These are phyloP conservation scores for Drosophila paulistorum DNA, from an alignment of 1,140 invertebrate genomes.

Conservation along the genomic window DNA sequence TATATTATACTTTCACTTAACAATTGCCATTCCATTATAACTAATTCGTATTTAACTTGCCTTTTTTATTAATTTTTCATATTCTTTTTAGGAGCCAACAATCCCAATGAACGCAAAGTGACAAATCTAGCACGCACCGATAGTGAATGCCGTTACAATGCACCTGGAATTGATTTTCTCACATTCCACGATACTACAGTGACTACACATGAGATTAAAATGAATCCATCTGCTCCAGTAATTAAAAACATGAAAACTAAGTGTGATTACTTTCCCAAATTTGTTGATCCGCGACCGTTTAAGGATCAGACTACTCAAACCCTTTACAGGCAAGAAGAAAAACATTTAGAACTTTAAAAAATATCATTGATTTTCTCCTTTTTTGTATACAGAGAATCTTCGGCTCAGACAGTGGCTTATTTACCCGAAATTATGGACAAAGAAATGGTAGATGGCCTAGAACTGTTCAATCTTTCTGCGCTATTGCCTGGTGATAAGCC, in stretches of 20 bases:
- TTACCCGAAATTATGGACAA: slow-evolving; percentile 84
- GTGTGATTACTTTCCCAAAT: slow-evolving; percentile 56
- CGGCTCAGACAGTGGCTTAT: slow-evolving; percentile 89
- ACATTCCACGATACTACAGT: slow-evolving; percentile 30
- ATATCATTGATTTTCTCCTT: neutral
- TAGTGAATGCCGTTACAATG: slow-evolving; percentile 58
- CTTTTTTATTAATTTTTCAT: neutral
- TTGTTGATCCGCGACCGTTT: slow-evolving; percentile 35
- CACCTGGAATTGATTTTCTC: slow-evolving; percentile 53
- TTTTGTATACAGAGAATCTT: slow-evolving; percentile 84
- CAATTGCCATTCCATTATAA: neutral
- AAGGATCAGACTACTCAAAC: slow-evolving; percentile 69
- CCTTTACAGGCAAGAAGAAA: slow-evolving; percentile 57
- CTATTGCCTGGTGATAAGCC: slow-evolving; percentile 54
- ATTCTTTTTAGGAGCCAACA: slow-evolving; percentile 46
- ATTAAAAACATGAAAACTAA: slow-evolving; percentile 44
- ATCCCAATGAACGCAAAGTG: slow-evolving; percentile 49
- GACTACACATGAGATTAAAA: slow-evolving; percentile 48
- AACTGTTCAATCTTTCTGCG: slow-evolving; percentile 64
- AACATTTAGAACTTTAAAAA: neutral
- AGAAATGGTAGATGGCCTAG: slow-evolving; percentile 43
- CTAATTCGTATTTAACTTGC: too few relatives aligned
- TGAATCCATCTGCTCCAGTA: slow-evolving; percentile 26
- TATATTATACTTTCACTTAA: too few relatives aligned
- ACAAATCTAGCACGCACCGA: slow-evolving; percentile 56